Evolutionary conservation across 2,797 vertebrate species (phyloP), one percentile per base, ranked within the genome.

Genomic region (Moxostoma hubbsi): DNA sequence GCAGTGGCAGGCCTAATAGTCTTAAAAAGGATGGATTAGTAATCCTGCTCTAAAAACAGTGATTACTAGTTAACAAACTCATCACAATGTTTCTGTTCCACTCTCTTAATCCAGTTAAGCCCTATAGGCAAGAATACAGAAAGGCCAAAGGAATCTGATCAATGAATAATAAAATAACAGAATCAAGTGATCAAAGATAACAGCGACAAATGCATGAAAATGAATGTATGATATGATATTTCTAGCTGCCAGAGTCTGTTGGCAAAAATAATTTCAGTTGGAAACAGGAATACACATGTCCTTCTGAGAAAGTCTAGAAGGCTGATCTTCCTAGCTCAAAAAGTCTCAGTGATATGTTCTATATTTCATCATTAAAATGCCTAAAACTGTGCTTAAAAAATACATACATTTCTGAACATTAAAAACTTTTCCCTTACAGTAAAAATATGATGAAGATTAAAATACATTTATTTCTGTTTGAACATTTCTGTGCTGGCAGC

Each of bases 11-110:
- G 75, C 77, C 59, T 86, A 82, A 84, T 71, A 66, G 76, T 79
- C 24, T 82, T 85, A 76, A 84, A 81, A 81, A 82, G 69, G 77
- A 80, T 84, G 82, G 75, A 77, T 82, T 79, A 81, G 82, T 87
- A 85, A 85, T 87, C 78, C 80, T 79, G 75, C 53, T 71, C 73
- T 76, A 76, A 67, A 75, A 82, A 85, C 78, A 81, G 67, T 77
- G 74, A 82, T 86, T 84, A 84, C 75, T 82, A 76, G 82, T 79
- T 87, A 85, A 85, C 86, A 87, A 67, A 85, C 80, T 81, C 72
- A 63, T 83, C 76, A 85, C 86, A 87, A 82, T 87, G 86, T 87
- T 87, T 84, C 84, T 87, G 82, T 85, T 85, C 76, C 74, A 62
- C 69, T 85, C 73, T 83, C 74, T 68, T 85, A 85, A 87, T 85